Evolutionary conservation across 1,140 invertebrate genomes (phyloP).

Genomic region (Stegodyphus dumicola): DNA sequence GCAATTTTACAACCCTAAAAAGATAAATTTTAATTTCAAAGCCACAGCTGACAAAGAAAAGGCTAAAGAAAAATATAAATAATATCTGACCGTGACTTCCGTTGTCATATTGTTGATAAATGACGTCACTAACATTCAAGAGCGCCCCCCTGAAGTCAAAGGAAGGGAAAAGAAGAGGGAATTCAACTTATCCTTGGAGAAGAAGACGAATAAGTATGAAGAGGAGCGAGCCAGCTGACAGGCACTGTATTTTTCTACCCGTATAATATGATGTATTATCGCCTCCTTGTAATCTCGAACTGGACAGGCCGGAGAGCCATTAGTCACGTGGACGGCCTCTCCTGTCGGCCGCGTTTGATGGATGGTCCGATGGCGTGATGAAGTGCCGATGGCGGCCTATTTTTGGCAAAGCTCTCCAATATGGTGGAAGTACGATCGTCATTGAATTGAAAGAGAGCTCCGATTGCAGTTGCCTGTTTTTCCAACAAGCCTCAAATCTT

Average conservation of each 20-base stretch:
- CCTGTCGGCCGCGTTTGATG: constrained; percentile 24
- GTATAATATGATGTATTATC: constrained; percentile 40
- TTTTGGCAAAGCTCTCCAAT: constrained; percentile 9
- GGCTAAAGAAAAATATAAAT: no score
- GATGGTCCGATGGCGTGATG: constrained; percentile 44
- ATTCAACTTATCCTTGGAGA: neutral
- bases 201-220: neutral
- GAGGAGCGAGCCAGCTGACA: constrained; percentile 11
- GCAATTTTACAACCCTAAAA: no score
- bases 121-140: neutral
- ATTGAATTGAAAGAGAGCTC: no score
- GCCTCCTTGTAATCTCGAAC: constrained; percentile 39
- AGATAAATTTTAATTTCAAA: no score
- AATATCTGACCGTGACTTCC: no score
- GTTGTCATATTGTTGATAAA: neutral
- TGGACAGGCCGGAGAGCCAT: constrained; percentile 42
- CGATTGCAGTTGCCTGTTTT: no score
- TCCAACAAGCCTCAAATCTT: no score
- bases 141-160: neutral
- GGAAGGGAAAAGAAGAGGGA: neutral
- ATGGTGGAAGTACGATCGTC: neutral
- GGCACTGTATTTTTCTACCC: constrained; percentile 34
- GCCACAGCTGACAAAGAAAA: no score
- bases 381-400: constrained; percentile 29
- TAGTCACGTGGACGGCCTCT: constrained; percentile 27